Base-by-base conservation (phyloP, 2,888 invertebrate species). In the Petrolisthes manimaculis region DNA sequence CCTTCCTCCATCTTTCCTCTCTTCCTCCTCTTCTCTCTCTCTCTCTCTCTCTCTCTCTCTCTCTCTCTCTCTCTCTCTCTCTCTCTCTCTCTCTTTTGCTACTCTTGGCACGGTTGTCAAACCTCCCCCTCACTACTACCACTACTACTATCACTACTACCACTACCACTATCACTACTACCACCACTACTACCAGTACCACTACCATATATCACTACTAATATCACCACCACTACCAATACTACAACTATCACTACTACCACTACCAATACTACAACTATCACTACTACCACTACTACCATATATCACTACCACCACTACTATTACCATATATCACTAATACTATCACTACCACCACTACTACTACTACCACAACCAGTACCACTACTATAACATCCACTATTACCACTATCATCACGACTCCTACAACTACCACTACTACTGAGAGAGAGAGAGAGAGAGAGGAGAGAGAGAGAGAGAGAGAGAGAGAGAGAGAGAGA, bases 371-470 rank as follows among this genome's bases (percentile, higher is more conserved):
- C 6, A 79, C 79, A 18, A 79, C 55, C 56, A 79, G 54, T 55
- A 55, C 56, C 56, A 80, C 80, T 21, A 80, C 80, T n/a, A 80
- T 56, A 21, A 55, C 56, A 14, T 55, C 80, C 24, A 56, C 80
- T 53, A 78, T n/a, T 37, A 77, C 77, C 37, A 77, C 78, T 74
- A 78, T n/a, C 5, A 78, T 54, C 21, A 78, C 18, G 12, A 4
- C 78, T 54, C 8, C 74, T 18, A 74, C 74, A 2, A n/a, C n/a
- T n/a, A n/a, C n/a, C n/a, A n/a, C 69, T 80, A 21, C 56, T 55
- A 54, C 24, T 9, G 18, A 24, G 21, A 71, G 71, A 53, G 77
- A 51, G 12, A 9, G 24, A 51, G 37, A n/a, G n/a, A n/a, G n/a
- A n/a, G n/a, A n/a, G n/a, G n/a, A n/a, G n/a, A n/a, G n/a, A n/a